Evolutionary conservation across 2,797 vertebrate genomes (phyloP).

Genomic region (Falco rusticolus): DNA sequence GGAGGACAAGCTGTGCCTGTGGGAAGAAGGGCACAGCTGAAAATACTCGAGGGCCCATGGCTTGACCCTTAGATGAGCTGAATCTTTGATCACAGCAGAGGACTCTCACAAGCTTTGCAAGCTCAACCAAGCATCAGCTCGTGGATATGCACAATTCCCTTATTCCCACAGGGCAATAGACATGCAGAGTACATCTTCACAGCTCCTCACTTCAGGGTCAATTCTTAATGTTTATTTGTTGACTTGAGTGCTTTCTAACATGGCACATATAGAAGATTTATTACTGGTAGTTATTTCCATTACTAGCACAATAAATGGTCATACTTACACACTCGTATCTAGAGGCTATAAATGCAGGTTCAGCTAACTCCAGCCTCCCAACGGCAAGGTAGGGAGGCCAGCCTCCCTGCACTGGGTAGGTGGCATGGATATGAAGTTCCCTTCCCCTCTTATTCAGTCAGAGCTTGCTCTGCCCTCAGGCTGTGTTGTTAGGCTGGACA

Average conservation of each 20-base stretch:
- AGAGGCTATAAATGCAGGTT: fast-evolving
- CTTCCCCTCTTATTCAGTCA: background rate
- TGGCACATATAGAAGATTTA: background rate
- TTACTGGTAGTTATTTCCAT: background rate
- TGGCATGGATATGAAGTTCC: background rate
- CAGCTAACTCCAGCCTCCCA: background rate
- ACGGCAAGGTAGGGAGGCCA: background rate
- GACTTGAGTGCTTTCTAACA: background rate
- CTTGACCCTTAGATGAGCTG: slow-evolving; percentile 32
- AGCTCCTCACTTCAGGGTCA: background rate
- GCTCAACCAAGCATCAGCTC: background rate
- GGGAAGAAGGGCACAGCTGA: background rate
- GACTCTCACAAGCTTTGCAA: background rate
- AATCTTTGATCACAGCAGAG: slow-evolving; percentile 47
- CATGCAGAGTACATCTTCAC: background rate
- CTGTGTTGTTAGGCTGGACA: background rate
- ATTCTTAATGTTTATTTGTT: background rate
- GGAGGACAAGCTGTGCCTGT: background rate
- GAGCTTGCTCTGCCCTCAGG: background rate
- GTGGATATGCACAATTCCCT: background rate
- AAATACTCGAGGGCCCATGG: slow-evolving; percentile 27
- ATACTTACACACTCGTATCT: background rate
- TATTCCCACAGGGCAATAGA: background rate
- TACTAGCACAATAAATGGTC: background rate
- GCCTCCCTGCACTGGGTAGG: background rate